Evolutionary conservation across 2,888 invertebrate species (phyloP), one percentile per base, ranked within the genome.

Genomic region (Orthosia gothica): DNA sequence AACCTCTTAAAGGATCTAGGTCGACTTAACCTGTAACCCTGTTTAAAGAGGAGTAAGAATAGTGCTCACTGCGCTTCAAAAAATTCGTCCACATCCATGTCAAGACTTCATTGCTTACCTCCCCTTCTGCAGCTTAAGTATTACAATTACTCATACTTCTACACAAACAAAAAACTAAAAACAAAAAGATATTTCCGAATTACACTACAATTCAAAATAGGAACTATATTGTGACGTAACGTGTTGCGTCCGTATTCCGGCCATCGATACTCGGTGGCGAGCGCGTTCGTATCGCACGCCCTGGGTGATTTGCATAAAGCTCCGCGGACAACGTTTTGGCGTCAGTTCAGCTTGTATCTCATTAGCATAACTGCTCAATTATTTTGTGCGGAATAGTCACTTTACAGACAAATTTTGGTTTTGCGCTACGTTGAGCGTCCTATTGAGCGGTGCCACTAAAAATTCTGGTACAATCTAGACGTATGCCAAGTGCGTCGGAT

Each of bases 361-460:
- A 95, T 95, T 96, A 95, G 91, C 95, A 95, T 96, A 96, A 95
- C 95, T 94, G 94, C 95, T 94, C 95, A 95, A 95, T 95, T 95
- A 95, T 95, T 94, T 95, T 93, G 93, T 93, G 92, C 91, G 90
- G 93, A 94, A 94, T 93, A 94, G 93, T 93, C 93, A 93, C 93
- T 95, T 94, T 93, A 93, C 93, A 92, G 93, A 92, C 89, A 92
- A 92, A 94, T 93, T 94, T 93, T 88, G 93, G 94, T 93, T 94
- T 94, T 93, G 92, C 91, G 91, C 92, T 88, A 87, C 91, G 90
- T 89, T 89, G 89, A 87, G 84, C 85, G 86, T 87, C 85, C 89
- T 88, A 91, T 91, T 91, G 91, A 87, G 89, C 87, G 87, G 79
- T 78, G 82, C 86, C 59, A 82, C 70, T 88, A 86, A 89, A 90